These are phyloP conservation scores for Pteronotus mesoamericanus DNA, from an alignment of 2,797 vertebrate genomes.

Conservation along the genomic window DNA sequence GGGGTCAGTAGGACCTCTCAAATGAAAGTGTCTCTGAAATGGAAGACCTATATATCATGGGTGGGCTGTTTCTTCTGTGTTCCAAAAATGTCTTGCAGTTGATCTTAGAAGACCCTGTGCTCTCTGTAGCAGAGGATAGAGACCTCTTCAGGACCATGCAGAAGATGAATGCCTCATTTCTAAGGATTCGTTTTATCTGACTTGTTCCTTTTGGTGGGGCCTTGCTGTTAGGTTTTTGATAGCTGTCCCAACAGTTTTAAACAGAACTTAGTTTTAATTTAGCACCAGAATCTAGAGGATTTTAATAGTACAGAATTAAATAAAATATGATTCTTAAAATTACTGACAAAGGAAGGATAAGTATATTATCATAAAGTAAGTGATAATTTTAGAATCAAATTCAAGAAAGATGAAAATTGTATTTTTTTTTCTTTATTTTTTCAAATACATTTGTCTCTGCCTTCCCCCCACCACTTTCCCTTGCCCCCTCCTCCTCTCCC, in stretches of 20 bases:
- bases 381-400: background rate
- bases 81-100: background rate
- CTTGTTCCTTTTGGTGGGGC: background rate
- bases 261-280: conserved; percentile 12
- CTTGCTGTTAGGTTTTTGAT: background rate
- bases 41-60: background rate
- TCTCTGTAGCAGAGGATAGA: background rate
- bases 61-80: background rate
- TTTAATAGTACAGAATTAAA: background rate
- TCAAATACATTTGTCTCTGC: no score
- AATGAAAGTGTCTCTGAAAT: background rate
- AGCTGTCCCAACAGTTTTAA: background rate
- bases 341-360: background rate
- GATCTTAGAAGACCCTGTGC: background rate
- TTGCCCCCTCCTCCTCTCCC: no score
- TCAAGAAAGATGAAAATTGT: background rate
- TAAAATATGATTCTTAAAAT: conserved; percentile 30
- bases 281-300: background rate
- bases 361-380: background rate
- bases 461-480: no score
- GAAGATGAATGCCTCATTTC: background rate
- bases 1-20: background rate
- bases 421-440: no score
- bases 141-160: background rate
- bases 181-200: background rate